phyloP scores from a whole-genome alignment of 2,888 invertebrate genomes.

The Melinopterus prodromus region DNA sequence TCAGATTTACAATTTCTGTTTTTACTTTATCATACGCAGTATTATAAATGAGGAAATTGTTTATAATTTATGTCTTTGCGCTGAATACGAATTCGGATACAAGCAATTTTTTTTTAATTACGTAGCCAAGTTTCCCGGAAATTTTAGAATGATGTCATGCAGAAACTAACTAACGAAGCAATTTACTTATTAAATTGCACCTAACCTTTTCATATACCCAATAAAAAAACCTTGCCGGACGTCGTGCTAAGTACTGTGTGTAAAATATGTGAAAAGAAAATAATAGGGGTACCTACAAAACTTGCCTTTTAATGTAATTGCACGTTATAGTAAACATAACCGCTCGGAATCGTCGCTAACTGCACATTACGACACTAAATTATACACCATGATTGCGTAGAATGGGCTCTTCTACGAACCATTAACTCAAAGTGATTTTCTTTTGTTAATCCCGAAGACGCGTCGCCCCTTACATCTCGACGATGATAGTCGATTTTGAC shows the following conservation, averaged over 20 bases:
- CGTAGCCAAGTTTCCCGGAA: too few species aligned
- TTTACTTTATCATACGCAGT: too few species aligned
- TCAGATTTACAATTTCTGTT: too few species aligned
- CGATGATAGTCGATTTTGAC: slow-evolving; percentile 22
- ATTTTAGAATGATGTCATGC: too few species aligned
- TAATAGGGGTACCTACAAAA: neutral
- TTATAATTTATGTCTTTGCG: too few species aligned
- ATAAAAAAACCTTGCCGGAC: too few species aligned
- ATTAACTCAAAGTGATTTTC: slow-evolving; percentile 22
- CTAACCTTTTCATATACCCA: too few species aligned
- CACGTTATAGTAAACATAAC: slow-evolving; percentile 27
- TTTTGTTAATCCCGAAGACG: slow-evolving; percentile 11
- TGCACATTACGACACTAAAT: slow-evolving; percentile 21
- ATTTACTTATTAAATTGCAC: too few species aligned
- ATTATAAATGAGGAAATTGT: too few species aligned
- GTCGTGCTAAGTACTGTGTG: neutral
- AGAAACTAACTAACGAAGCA: too few species aligned
- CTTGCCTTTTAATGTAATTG: slow-evolving; percentile 24
- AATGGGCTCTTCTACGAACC: slow-evolving; percentile 22
- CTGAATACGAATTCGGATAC: too few species aligned
- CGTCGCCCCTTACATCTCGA: slow-evolving; percentile 5
- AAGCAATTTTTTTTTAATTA: too few species aligned
- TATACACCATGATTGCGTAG: slow-evolving; percentile 21
- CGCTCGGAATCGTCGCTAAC: slow-evolving; percentile 8
- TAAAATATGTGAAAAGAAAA: neutral